A percentile compares a stretch with the other conserved stretches of the same genome.
Conservation (phyloP, 2,113 vertebrate genomes). For the Coryphaenoides rupestris region DNA sequence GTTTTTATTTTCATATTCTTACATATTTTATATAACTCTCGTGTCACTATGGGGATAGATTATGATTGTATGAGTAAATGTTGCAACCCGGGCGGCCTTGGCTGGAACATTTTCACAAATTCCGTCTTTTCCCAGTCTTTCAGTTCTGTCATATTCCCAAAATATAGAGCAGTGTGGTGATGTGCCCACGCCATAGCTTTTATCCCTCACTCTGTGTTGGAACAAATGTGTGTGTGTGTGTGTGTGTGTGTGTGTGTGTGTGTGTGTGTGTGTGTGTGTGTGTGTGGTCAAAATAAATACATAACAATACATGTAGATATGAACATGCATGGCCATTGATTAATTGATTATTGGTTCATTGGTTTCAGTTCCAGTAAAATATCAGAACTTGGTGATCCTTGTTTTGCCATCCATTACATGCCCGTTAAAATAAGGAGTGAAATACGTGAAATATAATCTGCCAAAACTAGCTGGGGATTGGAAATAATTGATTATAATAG, state of each 20-base stretch:
- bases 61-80: conserved; percentile 46
- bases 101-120: conserved; percentile 34
- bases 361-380: not conserved
- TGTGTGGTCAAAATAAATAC: not conserved
- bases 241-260: not conserved
- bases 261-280: conserved; percentile 13
- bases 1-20: conserved; percentile 29
- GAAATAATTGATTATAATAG: no score
- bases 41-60: conserved; percentile 44
- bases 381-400: no score
- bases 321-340: no score
- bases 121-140: conserved; percentile 15
- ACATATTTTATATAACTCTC: conserved; percentile 29
- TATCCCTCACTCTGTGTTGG: not conserved
- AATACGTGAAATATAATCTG: no score
- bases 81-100: conserved; percentile 30
- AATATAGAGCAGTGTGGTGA: conserved; percentile 14
- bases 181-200: conserved; percentile 24
- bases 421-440: no score
- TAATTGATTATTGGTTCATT: no score
- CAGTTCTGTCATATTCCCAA: conserved; percentile 24
- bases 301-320: not conserved
- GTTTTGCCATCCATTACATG: no score
- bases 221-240: no score
- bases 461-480: no score